Conservation (phyloP, 2,113 vertebrate species). For the Aptenodytes forsteri region DNA sequence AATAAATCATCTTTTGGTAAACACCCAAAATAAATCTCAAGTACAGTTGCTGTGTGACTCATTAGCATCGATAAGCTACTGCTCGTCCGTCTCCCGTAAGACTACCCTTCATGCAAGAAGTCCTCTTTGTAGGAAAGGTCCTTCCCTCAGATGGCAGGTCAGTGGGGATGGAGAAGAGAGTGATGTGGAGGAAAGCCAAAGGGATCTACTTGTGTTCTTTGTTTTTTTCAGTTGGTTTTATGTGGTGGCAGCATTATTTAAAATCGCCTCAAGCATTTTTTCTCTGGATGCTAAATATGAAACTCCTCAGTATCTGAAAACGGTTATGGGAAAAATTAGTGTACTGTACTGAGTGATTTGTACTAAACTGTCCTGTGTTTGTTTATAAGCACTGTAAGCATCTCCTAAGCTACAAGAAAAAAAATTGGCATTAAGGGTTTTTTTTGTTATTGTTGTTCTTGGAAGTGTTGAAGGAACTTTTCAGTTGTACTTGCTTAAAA, state of each 20-base stretch:
- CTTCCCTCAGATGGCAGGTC: neutral
- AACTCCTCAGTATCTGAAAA: neutral
- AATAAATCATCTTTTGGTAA: neutral
- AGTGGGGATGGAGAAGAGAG: accelerated
- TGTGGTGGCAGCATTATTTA: neutral
- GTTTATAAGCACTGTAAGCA: neutral
- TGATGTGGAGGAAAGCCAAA: accelerated
- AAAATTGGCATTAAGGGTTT: neutral
- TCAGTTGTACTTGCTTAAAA: neutral
- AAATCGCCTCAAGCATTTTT: neutral
- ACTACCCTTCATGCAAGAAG: neutral
- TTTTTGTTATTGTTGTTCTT: neutral
- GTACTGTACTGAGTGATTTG: neutral
- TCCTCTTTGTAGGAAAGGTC: neutral
- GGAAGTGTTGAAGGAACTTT: neutral
- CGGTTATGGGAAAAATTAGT: neutral
- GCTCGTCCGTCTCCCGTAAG: accelerated
- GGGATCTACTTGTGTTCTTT: neutral
- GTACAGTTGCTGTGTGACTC: neutral
- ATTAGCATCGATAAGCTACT: accelerated
- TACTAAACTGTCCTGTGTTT: neutral
- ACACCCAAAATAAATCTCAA: neutral
- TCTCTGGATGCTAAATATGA: neutral
- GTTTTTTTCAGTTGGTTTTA: neutral
- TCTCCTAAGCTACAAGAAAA: neutral